Evolutionary conservation across 2,888 invertebrate species (phyloP).

Genomic region (Amiota communis): DNA sequence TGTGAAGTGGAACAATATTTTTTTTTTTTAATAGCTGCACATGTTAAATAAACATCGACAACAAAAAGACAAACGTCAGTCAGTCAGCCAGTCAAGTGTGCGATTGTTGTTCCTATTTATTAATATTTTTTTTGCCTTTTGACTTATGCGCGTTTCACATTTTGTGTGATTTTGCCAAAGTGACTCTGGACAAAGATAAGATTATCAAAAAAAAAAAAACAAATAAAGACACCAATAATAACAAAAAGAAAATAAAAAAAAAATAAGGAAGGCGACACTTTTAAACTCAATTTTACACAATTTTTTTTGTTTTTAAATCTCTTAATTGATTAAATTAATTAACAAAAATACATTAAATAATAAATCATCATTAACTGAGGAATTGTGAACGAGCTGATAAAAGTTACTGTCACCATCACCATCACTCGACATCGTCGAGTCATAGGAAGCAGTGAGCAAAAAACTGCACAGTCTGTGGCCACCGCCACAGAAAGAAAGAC

Average conservation of each 20-base stretch:
- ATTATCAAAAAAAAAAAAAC: neutral
- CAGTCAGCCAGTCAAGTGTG: neutral
- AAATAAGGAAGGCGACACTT: neutral
- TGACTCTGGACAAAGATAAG: neutral
- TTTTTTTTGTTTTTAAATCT: too few relatives aligned
- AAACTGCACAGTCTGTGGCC: too few relatives aligned
- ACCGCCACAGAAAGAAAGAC: too few relatives aligned
- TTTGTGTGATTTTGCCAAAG: neutral
- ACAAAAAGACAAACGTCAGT: neutral
- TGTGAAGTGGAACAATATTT: too few relatives aligned
- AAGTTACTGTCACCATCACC: too few relatives aligned
- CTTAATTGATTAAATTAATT: slow-evolving; percentile 14
- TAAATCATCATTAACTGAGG: neutral
- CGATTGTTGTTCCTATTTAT: slow-evolving; percentile 4
- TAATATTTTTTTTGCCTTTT: neutral
- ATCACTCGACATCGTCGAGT: too few relatives aligned
- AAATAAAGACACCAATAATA: neutral
- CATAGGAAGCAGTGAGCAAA: too few relatives aligned
- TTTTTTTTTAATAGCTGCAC: too few relatives aligned
- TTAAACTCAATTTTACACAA: neutral
- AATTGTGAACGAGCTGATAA: neutral
- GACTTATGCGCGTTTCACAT: neutral
- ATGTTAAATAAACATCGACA: neutral
- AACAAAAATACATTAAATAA: slow-evolving; percentile 8
- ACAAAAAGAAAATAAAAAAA: too few relatives aligned